Conservation (phyloP, 2,888 invertebrate genomes). For the Drosophila recens region DNA sequence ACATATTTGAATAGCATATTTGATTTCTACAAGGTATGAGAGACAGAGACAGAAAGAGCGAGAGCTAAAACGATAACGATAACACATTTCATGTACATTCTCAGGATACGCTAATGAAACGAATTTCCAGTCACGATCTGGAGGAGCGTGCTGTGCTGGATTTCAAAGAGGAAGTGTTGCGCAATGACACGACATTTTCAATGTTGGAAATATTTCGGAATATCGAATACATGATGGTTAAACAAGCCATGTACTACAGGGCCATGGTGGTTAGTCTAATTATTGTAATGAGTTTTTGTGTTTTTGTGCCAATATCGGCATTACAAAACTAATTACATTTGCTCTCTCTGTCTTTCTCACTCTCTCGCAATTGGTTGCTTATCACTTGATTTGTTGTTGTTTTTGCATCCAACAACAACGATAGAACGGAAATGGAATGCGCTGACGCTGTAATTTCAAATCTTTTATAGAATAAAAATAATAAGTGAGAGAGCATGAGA, state of each 20-base stretch:
- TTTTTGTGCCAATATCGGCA: neutral
- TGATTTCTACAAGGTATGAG: conserved; percentile 88
- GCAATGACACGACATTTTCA: conserved; percentile 86
- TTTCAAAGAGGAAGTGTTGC: conserved; percentile 88
- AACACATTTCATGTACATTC: neutral
- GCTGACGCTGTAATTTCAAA: conserved; percentile 6
- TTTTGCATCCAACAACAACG: conserved; percentile 4
- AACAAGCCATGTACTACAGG: conserved; percentile 89
- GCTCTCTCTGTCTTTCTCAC: neutral
- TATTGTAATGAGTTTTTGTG: neutral
- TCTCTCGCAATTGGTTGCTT: conserved; percentile 1
- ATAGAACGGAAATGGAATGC: conserved; percentile 13
- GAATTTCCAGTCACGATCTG: conserved; percentile 84
- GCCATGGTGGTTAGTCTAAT: conserved; percentile 88
- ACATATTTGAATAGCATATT: conserved; percentile 89
- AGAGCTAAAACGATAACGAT: neutral
- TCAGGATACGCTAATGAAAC: conserved; percentile 62
- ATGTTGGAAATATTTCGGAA: conserved; percentile 87
- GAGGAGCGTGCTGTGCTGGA: conserved; percentile 87
- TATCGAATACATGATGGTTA: conserved; percentile 88
- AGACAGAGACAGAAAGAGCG: conserved; percentile 14
- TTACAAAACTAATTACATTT: conserved; percentile 2
- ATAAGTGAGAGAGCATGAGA: neutral
- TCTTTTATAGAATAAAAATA: neutral
- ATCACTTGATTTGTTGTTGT: conserved; percentile 3